Base-by-base conservation (phyloP, 2,888 invertebrate genomes). In the Koerneria pararmatus region DNA sequence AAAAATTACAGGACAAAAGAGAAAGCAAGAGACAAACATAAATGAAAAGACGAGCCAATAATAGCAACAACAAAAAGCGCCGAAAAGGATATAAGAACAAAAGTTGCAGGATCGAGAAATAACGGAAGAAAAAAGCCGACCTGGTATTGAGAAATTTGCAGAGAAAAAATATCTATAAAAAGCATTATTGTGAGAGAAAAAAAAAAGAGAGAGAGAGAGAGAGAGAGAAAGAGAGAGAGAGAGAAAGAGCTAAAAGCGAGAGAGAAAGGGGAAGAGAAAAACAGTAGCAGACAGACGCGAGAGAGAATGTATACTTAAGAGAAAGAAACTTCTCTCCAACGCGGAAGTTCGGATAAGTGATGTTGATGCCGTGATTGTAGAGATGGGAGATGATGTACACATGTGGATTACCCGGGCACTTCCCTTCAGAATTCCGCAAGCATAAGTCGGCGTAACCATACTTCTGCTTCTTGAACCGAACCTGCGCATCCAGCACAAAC, bases 301-400 rank as follows among this genome's bases (percentile, higher is more conserved):
- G n/a, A n/a, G n/a, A n/a, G n/a, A n/a, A n/a, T n/a, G n/a, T n/a
- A n/a, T n/a, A n/a, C n/a, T 46, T 46, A 11, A 15, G n/a, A 46
- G n/a, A 32, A 41, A 69, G 70, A 58, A 48, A 72, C 74, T 67
- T 65, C 35, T 71, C 71, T 22, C 71, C 78, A 22, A 75, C 54
- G 11, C 75, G 63, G 34, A 77, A 75, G 15, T 69, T 74, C 29
- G 80, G 80, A 67, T 75, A 80, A 32, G 76, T 74, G 49, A 80
- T 72, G 65, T 78, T 78, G 57, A 72, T 70, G 31, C 74, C 75
- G 60, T 73, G 73, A 19, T 72, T 66, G 69, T 68, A 76, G 5
- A 78, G 70, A 3, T 69, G 62, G 0, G 74, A 74, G n/a, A 77
- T 70, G 34, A 74, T 29, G 32, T 67, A 67, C 37, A 77, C 70